Base-by-base conservation (phyloP, 1,140 invertebrate genomes). In the Drosophila quadrilineata region DNA sequence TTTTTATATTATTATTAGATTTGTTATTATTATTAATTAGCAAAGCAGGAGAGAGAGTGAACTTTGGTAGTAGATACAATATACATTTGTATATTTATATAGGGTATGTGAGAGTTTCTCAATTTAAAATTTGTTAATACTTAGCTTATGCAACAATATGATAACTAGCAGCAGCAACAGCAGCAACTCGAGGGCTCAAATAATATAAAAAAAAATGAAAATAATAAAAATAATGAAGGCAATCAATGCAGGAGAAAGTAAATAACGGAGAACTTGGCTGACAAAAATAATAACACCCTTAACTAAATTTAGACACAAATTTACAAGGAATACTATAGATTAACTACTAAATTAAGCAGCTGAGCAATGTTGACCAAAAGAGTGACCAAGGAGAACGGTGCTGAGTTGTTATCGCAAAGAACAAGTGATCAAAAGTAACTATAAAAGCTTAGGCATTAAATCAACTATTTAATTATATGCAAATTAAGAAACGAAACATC, bases 361-460 rank as follows among this genome's bases (percentile, higher is more conserved):
- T 19, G 8, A n/a, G n/a, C 0, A 16, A 12, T 10, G 41, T 45
- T 45, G 41, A 35, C 6, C 4, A 6, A 35, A 5, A 35, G 10
- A 12, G 31, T 35, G 10, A 3, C 3, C 31, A 35, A 6, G 12
- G 31, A 35, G 10, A 14, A 35, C 31, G 16, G 10, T 35, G 14
- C 33, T 35, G 16, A 16, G 33, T 14, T 4, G 16, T 16, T 16
- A 35, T 10, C 14, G 12, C 24, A 24, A 40, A 21, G 50, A 26
- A 19, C 22, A 53, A 53, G 50, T 53, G 50, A 53, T 49, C 35
- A 12, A 38, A 33, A 49, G 17, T 49, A 31, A 49, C 46, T 16
- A 49, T 49, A 49, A 49, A 31, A 35, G 46, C 10, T 21, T 53
- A 28, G 41, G 40, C 14, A 45, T 45, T 22, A 45, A 45, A 28